Conservation (phyloP, 2,797 vertebrate genomes). For the Syngnathus rostellatus region DNA sequence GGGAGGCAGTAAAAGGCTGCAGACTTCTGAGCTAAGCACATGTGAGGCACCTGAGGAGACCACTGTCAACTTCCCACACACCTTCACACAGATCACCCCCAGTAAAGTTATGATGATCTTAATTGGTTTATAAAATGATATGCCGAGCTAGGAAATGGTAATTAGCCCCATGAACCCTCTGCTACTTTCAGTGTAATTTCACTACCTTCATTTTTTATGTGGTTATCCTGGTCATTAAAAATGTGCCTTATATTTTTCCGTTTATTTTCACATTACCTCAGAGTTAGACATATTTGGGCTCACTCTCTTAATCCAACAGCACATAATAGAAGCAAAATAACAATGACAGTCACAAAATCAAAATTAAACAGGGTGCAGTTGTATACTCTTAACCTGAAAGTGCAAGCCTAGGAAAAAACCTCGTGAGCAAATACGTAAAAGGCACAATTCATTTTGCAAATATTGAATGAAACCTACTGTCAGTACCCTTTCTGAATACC, state of each 20-base stretch:
- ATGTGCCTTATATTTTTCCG: background rate
- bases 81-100: background rate
- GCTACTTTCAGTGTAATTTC: conserved; percentile 4
- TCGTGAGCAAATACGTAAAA: background rate
- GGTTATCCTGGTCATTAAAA: background rate
- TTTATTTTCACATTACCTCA: background rate
- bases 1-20: background rate
- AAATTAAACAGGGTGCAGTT: background rate
- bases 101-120: background rate
- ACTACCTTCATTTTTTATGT: background rate
- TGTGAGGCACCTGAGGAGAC: background rate
- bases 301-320: background rate
- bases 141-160: conserved; percentile 4
- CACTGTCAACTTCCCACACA: background rate
- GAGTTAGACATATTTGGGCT: too few relatives aligned
- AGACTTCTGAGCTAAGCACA: background rate
- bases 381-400: background rate
- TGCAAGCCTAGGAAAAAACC: background rate
- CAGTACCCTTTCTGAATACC: background rate
- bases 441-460: background rate
- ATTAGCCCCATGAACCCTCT: conserved; percentile 4
- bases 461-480: background rate
- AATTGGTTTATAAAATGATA: conserved; percentile 6
- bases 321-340: background rate
- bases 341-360: background rate